Evolutionary conservation across 2,888 invertebrate species (phyloP).

Genomic region (Morpho deidamia): DNA sequence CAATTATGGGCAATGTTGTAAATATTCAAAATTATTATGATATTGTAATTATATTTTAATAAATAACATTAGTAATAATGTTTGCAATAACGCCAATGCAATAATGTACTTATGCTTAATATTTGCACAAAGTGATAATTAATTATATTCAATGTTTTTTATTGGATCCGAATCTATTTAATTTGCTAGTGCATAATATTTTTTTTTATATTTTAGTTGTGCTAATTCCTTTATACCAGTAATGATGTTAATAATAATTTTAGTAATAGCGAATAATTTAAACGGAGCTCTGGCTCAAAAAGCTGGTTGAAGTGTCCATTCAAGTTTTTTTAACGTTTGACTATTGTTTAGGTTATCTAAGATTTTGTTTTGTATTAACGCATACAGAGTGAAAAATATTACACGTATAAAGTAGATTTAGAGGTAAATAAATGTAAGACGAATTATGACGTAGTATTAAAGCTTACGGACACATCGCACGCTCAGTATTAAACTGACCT

Average conservation of each 20-base stretch:
- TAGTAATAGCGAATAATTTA: constrained; percentile 40
- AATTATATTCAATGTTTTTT: not conserved
- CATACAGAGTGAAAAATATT: constrained; percentile 15
- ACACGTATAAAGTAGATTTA: constrained; percentile 12
- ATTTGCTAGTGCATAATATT: constrained; percentile 8
- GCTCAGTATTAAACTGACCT: no score
- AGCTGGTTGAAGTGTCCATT: constrained; percentile 75
- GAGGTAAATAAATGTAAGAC: not conserved
- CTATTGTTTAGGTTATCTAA: constrained; percentile 8
- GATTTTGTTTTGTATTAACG: constrained; percentile 11
- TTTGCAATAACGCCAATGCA: constrained; percentile 14
- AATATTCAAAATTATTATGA: constrained; percentile 23
- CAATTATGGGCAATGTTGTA: constrained; percentile 28
- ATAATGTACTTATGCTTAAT: constrained; percentile 22
- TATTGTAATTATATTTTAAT: constrained; percentile 15
- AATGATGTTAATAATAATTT: constrained; percentile 38
- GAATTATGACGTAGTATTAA: not conserved
- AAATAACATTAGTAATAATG: not conserved
- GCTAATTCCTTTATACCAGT: constrained; percentile 15
- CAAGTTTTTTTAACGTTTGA: constrained; percentile 41
- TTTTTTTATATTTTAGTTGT: constrained; percentile 40
- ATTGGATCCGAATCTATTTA: constrained; percentile 2
- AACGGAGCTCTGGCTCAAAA: constrained; percentile 44
- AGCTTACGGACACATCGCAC: not conserved
- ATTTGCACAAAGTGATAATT: constrained; percentile 17